Conservation (phyloP, 2,888 invertebrate genomes). For the Apodemia mormo region DNA sequence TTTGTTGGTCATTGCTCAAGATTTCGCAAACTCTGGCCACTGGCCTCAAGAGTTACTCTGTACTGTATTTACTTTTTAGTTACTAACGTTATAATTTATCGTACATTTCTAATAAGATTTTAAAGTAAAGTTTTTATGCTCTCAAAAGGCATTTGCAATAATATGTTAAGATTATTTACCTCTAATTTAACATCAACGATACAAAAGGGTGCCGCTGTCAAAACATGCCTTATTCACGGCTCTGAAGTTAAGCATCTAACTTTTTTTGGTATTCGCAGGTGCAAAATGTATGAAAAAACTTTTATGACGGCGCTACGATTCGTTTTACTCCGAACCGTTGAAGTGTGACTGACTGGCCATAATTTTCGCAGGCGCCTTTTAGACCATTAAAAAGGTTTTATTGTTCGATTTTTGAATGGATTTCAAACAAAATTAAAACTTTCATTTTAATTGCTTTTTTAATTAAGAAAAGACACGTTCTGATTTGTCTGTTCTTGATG, state of each 20-base stretch:
- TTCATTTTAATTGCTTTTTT: slow-evolving; percentile 8
- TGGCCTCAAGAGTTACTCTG: too few relatives aligned
- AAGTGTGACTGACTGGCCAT: slow-evolving; percentile 33
- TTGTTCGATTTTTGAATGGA: slow-evolving; percentile 13
- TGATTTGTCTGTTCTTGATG: neutral
- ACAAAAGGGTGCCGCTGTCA: slow-evolving; percentile 71
- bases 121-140: neutral
- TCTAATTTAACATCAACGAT: slow-evolving; percentile 17
- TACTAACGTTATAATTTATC: too few relatives aligned
- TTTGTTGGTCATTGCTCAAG: too few relatives aligned
- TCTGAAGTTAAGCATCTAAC: slow-evolving; percentile 40
- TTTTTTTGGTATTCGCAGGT: slow-evolving; percentile 66
- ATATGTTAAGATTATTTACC: slow-evolving; percentile 11
- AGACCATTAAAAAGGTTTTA: slow-evolving; percentile 28
- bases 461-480: neutral
- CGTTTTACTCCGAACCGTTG: slow-evolving; percentile 32
- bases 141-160: neutral
- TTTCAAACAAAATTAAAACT: slow-evolving; percentile 12
- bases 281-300: slow-evolving; percentile 60
- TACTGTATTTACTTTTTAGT: too few relatives aligned
- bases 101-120: too few relatives aligned
- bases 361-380: slow-evolving; percentile 36
- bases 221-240: slow-evolving; percentile 59
- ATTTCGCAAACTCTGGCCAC: too few relatives aligned
- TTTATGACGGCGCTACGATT: slow-evolving; percentile 69